Evolutionary conservation across 2,888 invertebrate species (phyloP).

Genomic region (Pecten maximus): DNA sequence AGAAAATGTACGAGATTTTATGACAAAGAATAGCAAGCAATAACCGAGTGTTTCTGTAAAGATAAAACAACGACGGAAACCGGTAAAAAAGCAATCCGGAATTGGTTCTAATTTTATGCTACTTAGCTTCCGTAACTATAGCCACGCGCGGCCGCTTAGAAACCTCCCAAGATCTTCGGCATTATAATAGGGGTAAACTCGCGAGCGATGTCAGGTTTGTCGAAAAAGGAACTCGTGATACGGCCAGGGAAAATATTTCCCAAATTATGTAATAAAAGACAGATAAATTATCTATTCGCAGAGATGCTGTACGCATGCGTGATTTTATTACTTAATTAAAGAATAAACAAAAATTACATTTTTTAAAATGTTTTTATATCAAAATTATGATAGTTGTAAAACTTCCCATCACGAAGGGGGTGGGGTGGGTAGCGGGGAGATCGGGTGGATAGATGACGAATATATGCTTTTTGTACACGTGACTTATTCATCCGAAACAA

Average conservation of each 20-base stretch:
- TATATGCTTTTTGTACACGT: too few relatives aligned
- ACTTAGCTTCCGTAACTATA: constrained; percentile 28
- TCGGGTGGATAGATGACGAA: too few relatives aligned
- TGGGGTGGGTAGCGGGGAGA: too few relatives aligned
- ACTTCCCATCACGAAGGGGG: too few relatives aligned
- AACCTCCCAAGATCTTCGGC: constrained; percentile 1
- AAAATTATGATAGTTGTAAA: too few relatives aligned
- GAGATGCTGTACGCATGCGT: neutral
- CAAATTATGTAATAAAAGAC: neutral
- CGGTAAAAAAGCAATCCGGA: constrained; percentile 24
- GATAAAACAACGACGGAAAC: constrained; percentile 23
- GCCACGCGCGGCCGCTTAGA: constrained; percentile 20
- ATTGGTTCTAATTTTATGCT: constrained; percentile 8
- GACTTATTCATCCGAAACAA: too few relatives aligned
- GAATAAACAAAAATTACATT: too few relatives aligned
- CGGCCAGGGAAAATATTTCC: neutral
- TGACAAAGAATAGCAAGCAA: constrained; percentile 11
- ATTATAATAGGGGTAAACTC: neutral
- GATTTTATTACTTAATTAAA: neutral
- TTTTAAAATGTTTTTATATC: too few relatives aligned
- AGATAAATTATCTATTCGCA: neutral
- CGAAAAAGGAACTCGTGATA: neutral
- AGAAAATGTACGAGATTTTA: constrained; percentile 5
- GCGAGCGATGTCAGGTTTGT: neutral
- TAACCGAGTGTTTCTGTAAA: neutral